Percentiles rank a stretch among this genome's conserved stretches.
These are phyloP conservation scores for Coregonus ussuriensis DNA, from an alignment of 2,797 vertebrate genomes.

Conservation along the genomic window DNA sequence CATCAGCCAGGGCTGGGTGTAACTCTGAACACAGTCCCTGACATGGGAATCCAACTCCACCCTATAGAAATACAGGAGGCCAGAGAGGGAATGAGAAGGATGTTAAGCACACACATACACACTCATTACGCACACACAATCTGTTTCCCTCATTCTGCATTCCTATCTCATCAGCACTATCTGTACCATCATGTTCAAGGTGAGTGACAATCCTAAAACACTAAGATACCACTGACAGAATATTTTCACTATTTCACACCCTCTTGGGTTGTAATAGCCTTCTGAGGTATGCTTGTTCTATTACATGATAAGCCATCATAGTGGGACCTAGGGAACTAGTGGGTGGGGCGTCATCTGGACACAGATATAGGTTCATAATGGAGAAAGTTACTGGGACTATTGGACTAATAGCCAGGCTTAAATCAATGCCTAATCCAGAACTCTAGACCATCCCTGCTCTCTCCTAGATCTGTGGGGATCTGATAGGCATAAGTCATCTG, in stretches of 20 bases:
- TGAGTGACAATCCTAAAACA: slow-evolving; percentile 27
- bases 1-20: slow-evolving; percentile 91
- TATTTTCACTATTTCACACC: slow-evolving; percentile 15
- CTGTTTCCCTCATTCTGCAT: neutral
- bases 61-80: slow-evolving; percentile 68
- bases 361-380: no score
- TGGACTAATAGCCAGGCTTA: no score
- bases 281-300: neutral
- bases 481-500: neutral
- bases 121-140: neutral
- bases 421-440: no score
- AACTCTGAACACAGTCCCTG: slow-evolving; percentile 90
- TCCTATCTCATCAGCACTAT: slow-evolving; percentile 33
- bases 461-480: no score
- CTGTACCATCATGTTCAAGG: slow-evolving; percentile 48
- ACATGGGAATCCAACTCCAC: slow-evolving; percentile 90
- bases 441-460: no score
- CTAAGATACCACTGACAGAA: slow-evolving; percentile 22
- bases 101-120: neutral
- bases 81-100: slow-evolving; percentile 16
- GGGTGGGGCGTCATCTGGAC: no score
- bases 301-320: neutral
- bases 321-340: neutral
- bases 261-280: neutral
- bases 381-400: no score